Percentiles rank a stretch among this genome's conserved stretches.
Conservation (phyloP, 2,797 vertebrate genomes). For the Oophaga sylvatica region DNA sequence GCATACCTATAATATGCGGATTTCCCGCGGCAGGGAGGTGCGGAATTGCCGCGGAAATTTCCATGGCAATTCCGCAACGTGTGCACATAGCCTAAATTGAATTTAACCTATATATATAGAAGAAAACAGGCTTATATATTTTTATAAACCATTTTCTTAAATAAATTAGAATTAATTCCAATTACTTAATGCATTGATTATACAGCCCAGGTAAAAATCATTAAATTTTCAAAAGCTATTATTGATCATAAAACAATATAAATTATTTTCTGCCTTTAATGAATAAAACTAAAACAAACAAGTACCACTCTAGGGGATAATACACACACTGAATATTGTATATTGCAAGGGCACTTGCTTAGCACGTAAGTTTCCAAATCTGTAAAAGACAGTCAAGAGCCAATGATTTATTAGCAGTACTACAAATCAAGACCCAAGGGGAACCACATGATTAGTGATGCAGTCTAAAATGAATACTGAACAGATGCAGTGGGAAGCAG, state of each 20-base stretch:
- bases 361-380: not conserved
- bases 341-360: not conserved
- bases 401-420: slow-evolving; percentile 42
- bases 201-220: not conserved
- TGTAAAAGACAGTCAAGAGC: slow-evolving; percentile 15
- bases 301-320: not conserved
- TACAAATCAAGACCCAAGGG: slow-evolving; percentile 23
- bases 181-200: not conserved
- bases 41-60: no score
- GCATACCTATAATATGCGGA: no score
- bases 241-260: not conserved
- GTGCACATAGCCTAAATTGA: no score
- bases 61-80: no score
- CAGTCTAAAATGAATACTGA: slow-evolving; percentile 32
- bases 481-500: slow-evolving; percentile 26
- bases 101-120: no score
- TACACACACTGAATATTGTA: not conserved
- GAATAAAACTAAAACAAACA: not conserved
- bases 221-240: not conserved
- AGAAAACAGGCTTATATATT: no score
- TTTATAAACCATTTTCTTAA: no score
- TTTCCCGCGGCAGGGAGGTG: no score
- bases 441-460: slow-evolving; percentile 27
- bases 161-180: not conserved
- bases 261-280: not conserved